Evolutionary conservation across 2,888 invertebrate species (phyloP), one percentile per base, ranked within the genome.

Genomic region (Chydorus sphaericus): DNA sequence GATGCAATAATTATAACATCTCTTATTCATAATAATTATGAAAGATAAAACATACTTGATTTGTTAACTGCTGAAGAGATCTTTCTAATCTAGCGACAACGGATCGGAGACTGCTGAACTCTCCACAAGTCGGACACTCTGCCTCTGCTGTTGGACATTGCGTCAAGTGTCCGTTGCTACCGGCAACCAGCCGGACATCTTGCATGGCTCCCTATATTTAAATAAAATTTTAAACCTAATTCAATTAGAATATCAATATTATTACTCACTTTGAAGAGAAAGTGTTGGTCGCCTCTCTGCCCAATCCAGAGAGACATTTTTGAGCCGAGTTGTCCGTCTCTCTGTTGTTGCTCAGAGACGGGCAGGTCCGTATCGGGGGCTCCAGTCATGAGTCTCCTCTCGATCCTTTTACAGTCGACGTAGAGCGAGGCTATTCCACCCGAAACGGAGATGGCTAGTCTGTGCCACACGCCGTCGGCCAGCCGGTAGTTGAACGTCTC

Each of bases 381-480:
- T 64, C 74, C 71, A 48, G 65, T 64, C 65, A 87, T 79, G 64
- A 83, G 77, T 66, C 86, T 80, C 71, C 83, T 82, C 76, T 87
- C 89, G 62, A 87, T 77, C 63, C 84, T 82, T 71, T 83, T 83
- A 75, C 91, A 90, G 77, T 90, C 88, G 64, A 90, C 82, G 65
- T 84, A 78, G 68, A 91, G 76, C 73, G 85, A 84, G 68, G 85
- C 83, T 63, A 70, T 68, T 73, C 83, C 82, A 66, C 82, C 81
- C 67, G 85, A 87, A 67, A 90, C 81, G 66, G 84, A 81, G 64
- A 91, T 75, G 66, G 88, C 87, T 68, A 90, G 76, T 61, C 68
- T 81, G 75, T 91, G 90, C 90, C 90, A 91, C 67, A 78, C 77
- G 70, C 84, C 83, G 75, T 90, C 90, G 63, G 87, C 88, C 69